Evolutionary conservation across 2,888 invertebrate species (phyloP).

Genomic region (Parthenolecanium corni): DNA sequence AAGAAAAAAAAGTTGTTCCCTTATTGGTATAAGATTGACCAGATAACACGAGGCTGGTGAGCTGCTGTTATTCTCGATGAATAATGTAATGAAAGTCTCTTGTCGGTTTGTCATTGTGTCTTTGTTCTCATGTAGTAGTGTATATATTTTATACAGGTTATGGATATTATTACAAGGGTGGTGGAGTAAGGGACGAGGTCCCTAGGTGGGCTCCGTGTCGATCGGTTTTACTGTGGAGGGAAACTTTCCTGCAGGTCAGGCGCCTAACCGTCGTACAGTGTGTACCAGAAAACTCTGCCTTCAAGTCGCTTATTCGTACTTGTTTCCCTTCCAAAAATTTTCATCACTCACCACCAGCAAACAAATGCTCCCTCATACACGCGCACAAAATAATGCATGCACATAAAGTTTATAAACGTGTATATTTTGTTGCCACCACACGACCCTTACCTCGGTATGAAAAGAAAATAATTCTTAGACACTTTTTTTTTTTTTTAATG

Average conservation of each 20-base stretch:
- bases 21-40: slow-evolving; percentile 28
- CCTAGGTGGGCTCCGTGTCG: slow-evolving; percentile 30
- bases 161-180: slow-evolving; percentile 24
- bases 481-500: no score
- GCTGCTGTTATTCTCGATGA: slow-evolving; percentile 24
- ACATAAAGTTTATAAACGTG: neutral
- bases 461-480: no score
- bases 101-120: slow-evolving; percentile 2
- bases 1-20: slow-evolving; percentile 4
- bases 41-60: slow-evolving; percentile 15
- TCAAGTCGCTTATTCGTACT: neutral
- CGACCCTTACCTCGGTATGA: neutral
- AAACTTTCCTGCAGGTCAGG: slow-evolving; percentile 29
- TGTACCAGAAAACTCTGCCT: neutral
- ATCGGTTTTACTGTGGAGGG: slow-evolving; percentile 15
- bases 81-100: slow-evolving; percentile 28
- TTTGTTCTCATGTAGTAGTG: slow-evolving; percentile 16
- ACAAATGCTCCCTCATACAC: neutral
- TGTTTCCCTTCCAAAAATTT: slow-evolving; percentile 9
- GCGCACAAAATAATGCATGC: neutral
- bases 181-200: slow-evolving; percentile 26
- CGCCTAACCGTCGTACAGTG: slow-evolving; percentile 26
- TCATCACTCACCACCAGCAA: neutral
- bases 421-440: neutral
- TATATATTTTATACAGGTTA: slow-evolving; percentile 21